phyloP scores from a whole-genome alignment of 2,797 vertebrate species.

The Avahi laniger region DNA sequence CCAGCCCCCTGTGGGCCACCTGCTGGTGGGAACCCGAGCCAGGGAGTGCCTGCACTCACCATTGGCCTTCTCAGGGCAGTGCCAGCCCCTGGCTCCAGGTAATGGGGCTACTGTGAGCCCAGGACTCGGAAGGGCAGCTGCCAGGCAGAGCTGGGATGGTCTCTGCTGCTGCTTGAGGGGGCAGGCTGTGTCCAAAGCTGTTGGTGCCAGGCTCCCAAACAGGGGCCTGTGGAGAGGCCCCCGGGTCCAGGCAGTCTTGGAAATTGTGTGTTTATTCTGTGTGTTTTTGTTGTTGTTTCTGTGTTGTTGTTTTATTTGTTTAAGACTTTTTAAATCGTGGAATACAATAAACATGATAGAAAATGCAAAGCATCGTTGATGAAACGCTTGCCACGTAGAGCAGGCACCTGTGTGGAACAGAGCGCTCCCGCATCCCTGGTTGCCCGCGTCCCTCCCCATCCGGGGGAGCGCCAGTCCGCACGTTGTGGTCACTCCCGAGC shows the following conservation, averaged over 20 bases:
- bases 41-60: not conserved
- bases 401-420: rapidly evolving
- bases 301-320: not conserved
- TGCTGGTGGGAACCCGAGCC: not conserved
- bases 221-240: too few relatives aligned
- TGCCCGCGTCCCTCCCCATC: not conserved
- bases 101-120: not conserved
- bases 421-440: rapidly evolving
- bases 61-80: not conserved
- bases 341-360: rapidly evolving
- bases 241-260: not conserved
- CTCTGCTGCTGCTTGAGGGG: not conserved
- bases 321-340: not conserved
- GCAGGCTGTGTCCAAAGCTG: not conserved
- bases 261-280: not conserved
- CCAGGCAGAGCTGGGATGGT: too few relatives aligned
- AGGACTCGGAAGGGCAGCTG: not conserved
- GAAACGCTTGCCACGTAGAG: rapidly evolving
- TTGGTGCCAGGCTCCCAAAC: not conserved
- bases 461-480: not conserved
- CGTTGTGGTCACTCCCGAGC: not conserved
- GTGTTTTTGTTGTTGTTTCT: not conserved
- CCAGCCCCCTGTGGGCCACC: not conserved
- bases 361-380: rapidly evolving
- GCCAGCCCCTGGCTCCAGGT: not conserved